Base-by-base conservation (phyloP, 2,888 invertebrate genomes). In the Cosmopolites sordidus region DNA sequence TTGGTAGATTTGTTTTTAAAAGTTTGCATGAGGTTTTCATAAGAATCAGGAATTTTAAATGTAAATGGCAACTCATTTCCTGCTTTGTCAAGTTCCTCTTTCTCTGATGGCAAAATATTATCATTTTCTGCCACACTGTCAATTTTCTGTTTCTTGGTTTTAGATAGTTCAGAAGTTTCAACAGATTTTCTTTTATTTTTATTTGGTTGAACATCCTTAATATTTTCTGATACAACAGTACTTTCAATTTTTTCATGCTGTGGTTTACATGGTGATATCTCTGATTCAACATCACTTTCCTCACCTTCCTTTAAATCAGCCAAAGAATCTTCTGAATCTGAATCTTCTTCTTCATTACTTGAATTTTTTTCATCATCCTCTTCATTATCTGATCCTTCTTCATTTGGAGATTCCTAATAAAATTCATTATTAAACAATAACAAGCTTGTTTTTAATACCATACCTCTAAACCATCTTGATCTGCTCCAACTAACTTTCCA, bases 1-100 rank as follows among this genome's bases (percentile, higher is more conserved):
- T 79, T 74, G 9, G 82, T 75, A 6, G 81, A 76, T 62, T 83
- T 81, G 33, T 79, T 77, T 43, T 76, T 69, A 14, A 94, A 70
- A 48, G 87, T 67, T 62, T 80, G 75, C 69, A 82, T 68, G 39
- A 90, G 78, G 51, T 78, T 78, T 53, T 86, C 82, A 66, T 84
- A 86, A 11, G 69, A 77, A 14, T 78, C 75, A 1, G 88, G 86
- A 58, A 84, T 80, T 74, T 74, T 47, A 70, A 78, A 73, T 1
- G 78, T 81, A 56, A 75, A 81, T 0, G 82, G 81, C 12, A 88
- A 69, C 65, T 85, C 83, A 39, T 51, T 51, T 14, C 48, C 51
- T 16, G 54, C 51, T 29, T 56, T 40, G 39, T 56, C 49, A 2
- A 50, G 16, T 38, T 55, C 47, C 22, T 43, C 38, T 18, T 40